Conservation (phyloP, 2,113 vertebrate species). For the Eulemur macaco region DNA sequence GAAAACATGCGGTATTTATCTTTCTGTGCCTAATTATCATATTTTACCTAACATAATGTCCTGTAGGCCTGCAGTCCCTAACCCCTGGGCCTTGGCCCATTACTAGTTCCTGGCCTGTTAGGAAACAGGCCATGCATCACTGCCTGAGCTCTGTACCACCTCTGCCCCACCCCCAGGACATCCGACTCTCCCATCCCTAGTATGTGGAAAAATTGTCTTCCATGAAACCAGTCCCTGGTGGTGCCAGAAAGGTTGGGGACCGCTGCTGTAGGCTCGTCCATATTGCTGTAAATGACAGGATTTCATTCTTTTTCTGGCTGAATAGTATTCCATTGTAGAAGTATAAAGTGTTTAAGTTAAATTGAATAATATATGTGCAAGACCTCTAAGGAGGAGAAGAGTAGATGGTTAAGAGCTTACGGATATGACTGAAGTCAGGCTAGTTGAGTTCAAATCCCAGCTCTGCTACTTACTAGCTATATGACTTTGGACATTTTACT, state of each 20-base stretch:
- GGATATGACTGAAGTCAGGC: not conserved
- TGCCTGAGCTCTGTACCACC: too few species aligned
- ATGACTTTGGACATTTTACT: not conserved
- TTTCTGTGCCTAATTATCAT: not conserved
- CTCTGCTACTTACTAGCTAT: not conserved
- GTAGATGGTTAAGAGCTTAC: not conserved
- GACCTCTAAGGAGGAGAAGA: not conserved
- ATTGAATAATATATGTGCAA: not conserved
- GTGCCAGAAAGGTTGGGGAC: too few species aligned
- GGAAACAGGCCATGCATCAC: too few species aligned
- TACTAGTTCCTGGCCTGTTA: too few species aligned
- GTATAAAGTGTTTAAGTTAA: slow-evolving; percentile 28
- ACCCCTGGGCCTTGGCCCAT: too few species aligned
- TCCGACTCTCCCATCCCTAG: too few species aligned
- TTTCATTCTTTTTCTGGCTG: not conserved
- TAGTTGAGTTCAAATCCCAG: not conserved
- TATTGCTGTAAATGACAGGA: not conserved
- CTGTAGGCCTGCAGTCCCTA: not conserved
- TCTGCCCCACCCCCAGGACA: too few species aligned
- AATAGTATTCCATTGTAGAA: not conserved
- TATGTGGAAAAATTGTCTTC: too few species aligned
- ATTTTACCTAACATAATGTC: not conserved
- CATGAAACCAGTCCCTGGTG: too few species aligned
- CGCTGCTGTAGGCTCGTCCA: not conserved
- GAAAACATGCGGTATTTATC: not conserved